Conservation (phyloP, 1,140 invertebrate genomes). For the Drosophila jambulina region DNA sequence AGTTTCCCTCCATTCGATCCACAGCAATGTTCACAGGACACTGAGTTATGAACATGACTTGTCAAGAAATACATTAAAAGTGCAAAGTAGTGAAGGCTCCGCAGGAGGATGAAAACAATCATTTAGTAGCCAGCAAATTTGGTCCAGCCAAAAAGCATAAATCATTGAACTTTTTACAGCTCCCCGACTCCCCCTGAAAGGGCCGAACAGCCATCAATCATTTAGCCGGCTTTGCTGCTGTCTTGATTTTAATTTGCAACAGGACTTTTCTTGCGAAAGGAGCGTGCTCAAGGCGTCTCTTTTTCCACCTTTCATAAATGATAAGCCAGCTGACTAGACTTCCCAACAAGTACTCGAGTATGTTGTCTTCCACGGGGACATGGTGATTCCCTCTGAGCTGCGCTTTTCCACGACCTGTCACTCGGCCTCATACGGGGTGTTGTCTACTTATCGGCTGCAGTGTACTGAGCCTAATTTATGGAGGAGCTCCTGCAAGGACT, state of each 20-base stretch:
- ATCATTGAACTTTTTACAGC: conserved; percentile 74
- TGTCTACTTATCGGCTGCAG: conserved; percentile 52
- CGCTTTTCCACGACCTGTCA: conserved; percentile 50
- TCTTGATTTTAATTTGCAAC: conserved; percentile 82
- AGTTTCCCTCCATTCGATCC: conserved; percentile 38
- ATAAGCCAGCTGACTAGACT: conserved; percentile 56
- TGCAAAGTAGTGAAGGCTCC: conserved; percentile 66
- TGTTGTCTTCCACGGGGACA: not conserved
- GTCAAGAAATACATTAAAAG: conserved; percentile 82
- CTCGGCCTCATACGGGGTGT: conserved; percentile 5
- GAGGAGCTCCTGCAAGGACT: conserved; percentile 21
- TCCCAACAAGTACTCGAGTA: conserved; percentile 22
- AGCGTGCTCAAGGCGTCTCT: conserved; percentile 65
- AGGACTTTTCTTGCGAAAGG: conserved; percentile 42
- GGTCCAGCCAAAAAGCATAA: conserved; percentile 70
- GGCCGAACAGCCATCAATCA: conserved; percentile 71
- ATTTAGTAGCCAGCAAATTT: conserved; percentile 73
- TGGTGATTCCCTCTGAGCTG: conserved; percentile 29
- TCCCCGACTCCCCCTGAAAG: conserved; percentile 10
- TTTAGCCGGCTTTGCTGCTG: conserved; percentile 61
- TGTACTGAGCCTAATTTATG: conserved; percentile 49
- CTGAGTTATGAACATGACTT: conserved; percentile 84
- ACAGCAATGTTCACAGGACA: conserved; percentile 71
- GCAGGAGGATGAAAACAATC: conserved; percentile 66
- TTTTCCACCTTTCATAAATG: conserved; percentile 32